Base-by-base conservation (phyloP, 2,888 invertebrate genomes). In the Cremastinae sp. region DNA sequence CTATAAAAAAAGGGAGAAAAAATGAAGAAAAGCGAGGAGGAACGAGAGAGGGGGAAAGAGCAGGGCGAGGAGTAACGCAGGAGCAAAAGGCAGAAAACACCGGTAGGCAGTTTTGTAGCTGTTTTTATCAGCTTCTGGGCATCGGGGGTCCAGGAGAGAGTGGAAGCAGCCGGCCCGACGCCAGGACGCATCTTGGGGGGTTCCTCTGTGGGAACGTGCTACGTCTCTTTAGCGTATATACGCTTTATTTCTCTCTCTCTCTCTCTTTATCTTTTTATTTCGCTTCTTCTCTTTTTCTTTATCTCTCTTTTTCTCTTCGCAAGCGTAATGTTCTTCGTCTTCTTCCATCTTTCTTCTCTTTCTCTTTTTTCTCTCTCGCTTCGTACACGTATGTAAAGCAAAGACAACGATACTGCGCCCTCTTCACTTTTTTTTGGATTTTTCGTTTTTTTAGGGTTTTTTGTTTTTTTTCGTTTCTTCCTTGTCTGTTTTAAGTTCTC, bases 71-170 rank as follows among this genome's bases (percentile, higher is more conserved):
- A 82, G 82, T 81, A 82, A 82, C 82, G 82, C 83, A 86, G 83
- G 79, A 84, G 84, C 84, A 81, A 85, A 82, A 85, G 83, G 83
- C 82, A 85, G 85, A 85, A 86, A 86, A 85, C 85, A 85, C 86
- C 85, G 85, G 86, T 86, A 86, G 85, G 85, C 85, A 89, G 89
- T 89, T 89, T 89, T 89, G 89, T 89, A 89, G 89, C 88, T 88
- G 88, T 88, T 88, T 89, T 89, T 89, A 89, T 89, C 89, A 88
- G 88, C 88, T 88, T 86, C 89, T 88, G 89, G 88, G 88, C 87
- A 89, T 89, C 89, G 85, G 83, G 85, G 87, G 86, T 85, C 86
- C 85, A 75, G 79, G 61, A 75, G 75, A 61, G 61, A 55, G 45
- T 49, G 18, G 41, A 66, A 76, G 68, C 75, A 62, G 72, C 71